These are phyloP conservation scores for Agriopis leucophaearia DNA, from an alignment of 2,888 invertebrate genomes.

Conservation along the genomic window DNA sequence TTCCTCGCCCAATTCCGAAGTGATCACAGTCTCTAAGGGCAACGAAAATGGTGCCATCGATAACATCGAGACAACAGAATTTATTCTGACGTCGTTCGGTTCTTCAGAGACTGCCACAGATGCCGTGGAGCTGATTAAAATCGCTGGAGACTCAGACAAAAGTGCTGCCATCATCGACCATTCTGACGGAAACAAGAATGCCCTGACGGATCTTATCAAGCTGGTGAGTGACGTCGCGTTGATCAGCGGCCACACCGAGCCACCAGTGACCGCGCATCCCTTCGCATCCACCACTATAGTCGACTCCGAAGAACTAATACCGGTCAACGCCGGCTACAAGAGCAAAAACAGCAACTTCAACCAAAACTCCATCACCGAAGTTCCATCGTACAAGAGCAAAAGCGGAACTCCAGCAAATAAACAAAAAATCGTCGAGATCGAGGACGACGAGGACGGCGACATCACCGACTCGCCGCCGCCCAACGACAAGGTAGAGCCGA, in stretches of 20 bases:
- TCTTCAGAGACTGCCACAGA: conserved; percentile 75
- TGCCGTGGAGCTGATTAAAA: conserved; percentile 74
- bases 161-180: conserved; percentile 69
- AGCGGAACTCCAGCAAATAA: conserved; percentile 58
- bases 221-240: conserved; percentile 80
- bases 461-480: conserved; percentile 76
- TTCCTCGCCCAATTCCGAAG: conserved; percentile 58
- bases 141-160: conserved; percentile 61
- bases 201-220: conserved; percentile 74
- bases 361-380: conserved; percentile 78
- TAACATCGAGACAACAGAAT: conserved; percentile 76
- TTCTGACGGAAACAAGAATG: conserved; percentile 63
- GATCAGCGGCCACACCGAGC: conserved; percentile 73
- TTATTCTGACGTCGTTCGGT: conserved; percentile 67
- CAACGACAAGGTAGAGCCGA: conserved; percentile 75
- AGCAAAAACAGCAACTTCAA: conserved; percentile 81
- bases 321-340: conserved; percentile 78
- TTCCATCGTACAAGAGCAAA: conserved; percentile 72
- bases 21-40: conserved; percentile 60
- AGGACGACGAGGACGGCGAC: conserved; percentile 70
- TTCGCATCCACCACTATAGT: conserved; percentile 62
- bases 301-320: conserved; percentile 79
- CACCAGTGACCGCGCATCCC: conserved; percentile 49
- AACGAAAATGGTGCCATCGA: conserved; percentile 63
- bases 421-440: conserved; percentile 74